Evolutionary conservation across 2,113 vertebrate species (phyloP).

Genomic region (Crotalus tigris): DNA sequence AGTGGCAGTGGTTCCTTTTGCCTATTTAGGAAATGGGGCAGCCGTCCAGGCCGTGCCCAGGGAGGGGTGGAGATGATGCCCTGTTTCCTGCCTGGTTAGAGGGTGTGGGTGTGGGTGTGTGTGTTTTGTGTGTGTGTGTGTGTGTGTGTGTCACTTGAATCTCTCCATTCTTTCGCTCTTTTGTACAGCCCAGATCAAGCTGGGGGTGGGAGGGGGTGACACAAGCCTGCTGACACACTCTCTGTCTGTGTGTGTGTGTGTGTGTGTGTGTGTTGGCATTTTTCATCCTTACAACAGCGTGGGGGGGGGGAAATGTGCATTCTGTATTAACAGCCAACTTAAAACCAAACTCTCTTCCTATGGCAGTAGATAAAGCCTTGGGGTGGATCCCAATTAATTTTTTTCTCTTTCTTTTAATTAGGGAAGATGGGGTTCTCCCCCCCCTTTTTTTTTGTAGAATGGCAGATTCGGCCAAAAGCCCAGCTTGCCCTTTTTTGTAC

Average conservation of each 20-base stretch:
- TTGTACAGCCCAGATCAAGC: too few species aligned
- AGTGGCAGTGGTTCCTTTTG: neutral
- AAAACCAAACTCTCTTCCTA: neutral
- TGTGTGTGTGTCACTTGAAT: too few species aligned
- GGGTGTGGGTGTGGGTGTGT: neutral
- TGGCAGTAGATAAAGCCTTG: neutral
- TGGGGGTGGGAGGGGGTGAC: too few species aligned
- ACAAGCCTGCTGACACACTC: too few species aligned
- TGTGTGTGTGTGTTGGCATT: neutral
- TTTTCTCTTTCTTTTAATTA: neutral
- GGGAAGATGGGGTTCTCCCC: too few species aligned
- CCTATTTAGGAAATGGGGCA: constrained; percentile 63
- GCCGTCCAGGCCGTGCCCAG: constrained; percentile 25
- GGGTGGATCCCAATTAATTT: neutral
- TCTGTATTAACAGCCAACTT: neutral
- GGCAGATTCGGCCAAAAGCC: too few species aligned
- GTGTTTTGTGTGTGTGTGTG: too few species aligned
- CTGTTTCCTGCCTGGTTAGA: neutral
- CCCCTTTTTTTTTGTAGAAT: too few species aligned
- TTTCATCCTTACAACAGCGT: neutral
- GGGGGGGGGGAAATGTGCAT: neutral
- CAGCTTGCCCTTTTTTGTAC: too few species aligned
- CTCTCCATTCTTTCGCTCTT: too few species aligned
- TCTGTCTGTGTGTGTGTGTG: neutral
- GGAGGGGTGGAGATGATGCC: neutral